A percentile compares a stretch with the other conserved stretches of the same genome.
These are phyloP conservation scores for Aspidiotus rigidus DNA, from an alignment of 2,888 invertebrate genomes.

Conservation along the genomic window DNA sequence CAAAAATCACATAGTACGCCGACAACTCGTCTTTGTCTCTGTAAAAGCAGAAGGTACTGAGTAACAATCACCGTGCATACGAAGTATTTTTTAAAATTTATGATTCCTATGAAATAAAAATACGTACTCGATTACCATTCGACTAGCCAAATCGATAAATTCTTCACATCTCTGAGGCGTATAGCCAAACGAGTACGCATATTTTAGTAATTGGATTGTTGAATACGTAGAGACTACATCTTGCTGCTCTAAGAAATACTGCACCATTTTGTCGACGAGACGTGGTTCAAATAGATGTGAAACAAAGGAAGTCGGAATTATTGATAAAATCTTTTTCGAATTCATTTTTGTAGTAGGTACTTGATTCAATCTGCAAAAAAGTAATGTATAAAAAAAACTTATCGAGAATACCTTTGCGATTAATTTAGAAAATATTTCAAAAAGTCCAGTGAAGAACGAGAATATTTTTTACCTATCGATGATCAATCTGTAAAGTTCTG, in stretches of 20 bases:
- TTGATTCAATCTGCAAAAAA: conserved; percentile 28
- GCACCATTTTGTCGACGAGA: conserved; percentile 16
- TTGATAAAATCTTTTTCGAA: conserved; percentile 25
- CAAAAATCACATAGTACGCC: conserved; percentile 48
- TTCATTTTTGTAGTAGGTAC: conserved; percentile 9
- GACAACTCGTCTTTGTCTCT: conserved; percentile 51
- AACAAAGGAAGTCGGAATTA: conserved; percentile 18
- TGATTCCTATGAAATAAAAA: too few species aligned
- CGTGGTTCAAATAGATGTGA: conserved; percentile 26
- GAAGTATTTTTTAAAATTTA: not conserved
- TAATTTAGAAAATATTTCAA: too few species aligned
- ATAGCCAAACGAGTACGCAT: conserved; percentile 26
- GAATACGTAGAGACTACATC: conserved; percentile 27
- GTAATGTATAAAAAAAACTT: too few species aligned
- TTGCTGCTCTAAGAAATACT: conserved; percentile 25
- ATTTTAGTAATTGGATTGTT: conserved; percentile 25
- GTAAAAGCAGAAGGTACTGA: conserved; percentile 37
- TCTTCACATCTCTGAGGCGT: conserved; percentile 19
- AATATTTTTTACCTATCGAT: conserved; percentile 21
- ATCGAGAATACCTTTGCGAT: too few species aligned
- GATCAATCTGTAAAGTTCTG: conserved; percentile 28
- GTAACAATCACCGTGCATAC: not conserved
- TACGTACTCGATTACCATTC: conserved; percentile 30
- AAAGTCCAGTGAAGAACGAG: too few species aligned
- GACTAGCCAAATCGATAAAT: conserved; percentile 20